A percentile compares a stretch with the other conserved stretches of the same genome.
Evolutionary conservation across 2,113 vertebrate species (phyloP).

Genomic region (Eolophus roseicapilla): DNA sequence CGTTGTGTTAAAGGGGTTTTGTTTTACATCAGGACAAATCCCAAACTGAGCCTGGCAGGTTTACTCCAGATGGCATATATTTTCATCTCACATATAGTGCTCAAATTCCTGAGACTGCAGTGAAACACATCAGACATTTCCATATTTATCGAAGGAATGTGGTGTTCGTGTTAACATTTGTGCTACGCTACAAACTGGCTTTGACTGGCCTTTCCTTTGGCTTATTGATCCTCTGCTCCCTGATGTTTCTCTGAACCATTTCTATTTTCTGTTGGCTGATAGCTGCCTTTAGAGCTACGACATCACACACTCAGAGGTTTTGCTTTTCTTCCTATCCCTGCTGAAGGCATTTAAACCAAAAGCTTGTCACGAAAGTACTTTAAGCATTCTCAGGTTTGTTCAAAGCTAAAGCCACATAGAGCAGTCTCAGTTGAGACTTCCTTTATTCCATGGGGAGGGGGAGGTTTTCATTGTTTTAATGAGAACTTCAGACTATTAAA

Average conservation of each 20-base stretch:
- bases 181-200: background rate
- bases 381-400: background rate
- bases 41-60: background rate
- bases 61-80: background rate
- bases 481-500: background rate
- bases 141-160: background rate
- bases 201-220: background rate
- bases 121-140: background rate
- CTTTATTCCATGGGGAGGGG: background rate
- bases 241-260: background rate
- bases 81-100: background rate
- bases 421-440: background rate
- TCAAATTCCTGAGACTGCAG: background rate
- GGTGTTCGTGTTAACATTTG: background rate
- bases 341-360: background rate
- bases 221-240: background rate
- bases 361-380: background rate
- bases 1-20: background rate
- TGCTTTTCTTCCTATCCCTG: background rate
- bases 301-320: background rate
- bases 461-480: background rate
- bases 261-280: background rate
- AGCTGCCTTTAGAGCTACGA: background rate
- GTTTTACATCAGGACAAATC: background rate
- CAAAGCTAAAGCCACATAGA: background rate